phyloP scores from a whole-genome alignment of 2,113 vertebrate genomes.

The Dissostichus mawsoni region DNA sequence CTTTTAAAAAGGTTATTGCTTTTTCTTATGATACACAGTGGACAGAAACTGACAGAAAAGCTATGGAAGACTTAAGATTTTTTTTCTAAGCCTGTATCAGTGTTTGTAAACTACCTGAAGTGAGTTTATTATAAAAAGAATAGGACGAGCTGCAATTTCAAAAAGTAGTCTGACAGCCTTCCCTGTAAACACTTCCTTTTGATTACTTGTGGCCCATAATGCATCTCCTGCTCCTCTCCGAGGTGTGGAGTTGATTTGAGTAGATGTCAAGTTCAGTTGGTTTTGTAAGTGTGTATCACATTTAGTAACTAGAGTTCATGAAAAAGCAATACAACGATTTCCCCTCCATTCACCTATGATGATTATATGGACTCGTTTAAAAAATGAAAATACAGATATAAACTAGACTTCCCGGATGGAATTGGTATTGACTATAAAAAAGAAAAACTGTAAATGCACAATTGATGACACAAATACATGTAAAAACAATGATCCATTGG shows the following conservation, averaged over 20 bases:
- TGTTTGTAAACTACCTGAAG: slow-evolving; percentile 90
- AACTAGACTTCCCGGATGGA: slow-evolving; percentile 63
- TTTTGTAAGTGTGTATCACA: slow-evolving; percentile 83
- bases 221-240: slow-evolving; percentile 61
- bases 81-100: slow-evolving; percentile 83
- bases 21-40: slow-evolving; percentile 82
- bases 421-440: slow-evolving; percentile 54
- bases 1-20: slow-evolving; percentile 86
- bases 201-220: slow-evolving; percentile 79
- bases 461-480: slow-evolving; percentile 71
- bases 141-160: slow-evolving; percentile 83
- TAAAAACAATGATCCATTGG: slow-evolving; percentile 65
- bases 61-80: slow-evolving; percentile 87
- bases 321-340: slow-evolving; percentile 69
- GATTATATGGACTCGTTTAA: slow-evolving; percentile 71
- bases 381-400: slow-evolving; percentile 79
- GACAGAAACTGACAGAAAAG: slow-evolving; percentile 82
- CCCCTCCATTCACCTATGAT: slow-evolving; percentile 61
- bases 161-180: slow-evolving; percentile 86
- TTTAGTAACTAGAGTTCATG: slow-evolving; percentile 85
- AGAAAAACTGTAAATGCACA: slow-evolving; percentile 75
- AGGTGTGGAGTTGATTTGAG: slow-evolving; percentile 84
- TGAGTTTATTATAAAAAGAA: slow-evolving; percentile 81
- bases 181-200: slow-evolving; percentile 86
- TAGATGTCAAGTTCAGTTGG: slow-evolving; percentile 83